A percentile compares a stretch with the other conserved stretches of the same genome.
phyloP scores from a whole-genome alignment of 2,797 vertebrate species.

The Myotis myotis region DNA sequence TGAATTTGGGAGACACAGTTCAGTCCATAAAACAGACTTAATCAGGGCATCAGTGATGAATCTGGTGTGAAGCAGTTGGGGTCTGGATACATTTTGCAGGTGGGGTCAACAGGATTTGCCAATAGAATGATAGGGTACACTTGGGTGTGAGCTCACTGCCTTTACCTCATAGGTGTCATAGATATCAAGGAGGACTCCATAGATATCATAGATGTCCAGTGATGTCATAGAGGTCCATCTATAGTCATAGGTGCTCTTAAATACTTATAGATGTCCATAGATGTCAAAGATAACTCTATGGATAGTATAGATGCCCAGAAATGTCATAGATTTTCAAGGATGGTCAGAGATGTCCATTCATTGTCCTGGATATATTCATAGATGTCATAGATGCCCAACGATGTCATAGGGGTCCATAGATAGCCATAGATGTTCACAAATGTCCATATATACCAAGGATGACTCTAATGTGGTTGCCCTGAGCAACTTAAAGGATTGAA shows the following conservation, averaged over 20 bases:
- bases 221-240: neutral
- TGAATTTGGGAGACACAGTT: neutral
- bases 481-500: neutral
- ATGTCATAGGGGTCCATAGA: neutral
- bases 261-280: neutral
- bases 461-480: neutral
- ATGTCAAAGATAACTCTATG: neutral
- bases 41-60: neutral
- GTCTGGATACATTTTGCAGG: neutral
- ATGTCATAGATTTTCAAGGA: neutral
- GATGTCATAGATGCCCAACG: neutral
- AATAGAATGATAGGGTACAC: neutral
- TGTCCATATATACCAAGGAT: neutral
- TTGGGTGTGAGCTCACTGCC: fast-evolving
- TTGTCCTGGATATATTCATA: neutral
- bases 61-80: neutral
- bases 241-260: neutral
- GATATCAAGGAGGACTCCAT: neutral
- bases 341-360: neutral
- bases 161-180: neutral
- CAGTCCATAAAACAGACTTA: neutral
- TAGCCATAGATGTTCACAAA: neutral
- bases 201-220: neutral
- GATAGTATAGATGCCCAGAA: neutral
- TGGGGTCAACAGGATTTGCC: neutral